These are phyloP conservation scores for Plagodis dolabraria DNA, from an alignment of 2,888 invertebrate genomes.

Conservation along the genomic window DNA sequence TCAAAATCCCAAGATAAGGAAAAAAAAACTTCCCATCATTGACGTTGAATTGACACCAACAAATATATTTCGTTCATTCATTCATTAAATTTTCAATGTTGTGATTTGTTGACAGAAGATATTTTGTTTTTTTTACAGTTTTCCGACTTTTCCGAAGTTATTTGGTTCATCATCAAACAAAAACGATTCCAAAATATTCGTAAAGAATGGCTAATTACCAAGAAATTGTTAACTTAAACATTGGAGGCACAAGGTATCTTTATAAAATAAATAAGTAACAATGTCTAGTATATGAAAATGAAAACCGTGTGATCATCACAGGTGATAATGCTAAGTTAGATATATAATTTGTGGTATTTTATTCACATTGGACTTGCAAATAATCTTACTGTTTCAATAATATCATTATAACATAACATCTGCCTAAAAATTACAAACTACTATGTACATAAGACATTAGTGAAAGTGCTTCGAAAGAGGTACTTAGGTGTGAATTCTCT, in stretches of 20 bases:
- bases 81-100: conserved; percentile 34
- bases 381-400: too few relatives aligned
- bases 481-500: not conserved
- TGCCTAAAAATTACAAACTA: too few relatives aligned
- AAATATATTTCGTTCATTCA: conserved; percentile 16
- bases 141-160: not conserved
- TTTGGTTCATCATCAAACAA: not conserved
- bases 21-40: conserved; percentile 1
- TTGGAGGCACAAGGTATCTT: conserved; percentile 95
- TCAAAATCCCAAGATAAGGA: too few relatives aligned
- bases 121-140: conserved; percentile 29
- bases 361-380: too few relatives aligned
- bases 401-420: too few relatives aligned
- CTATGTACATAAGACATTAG: too few relatives aligned
- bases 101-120: conserved; percentile 45
- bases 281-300: conserved; percentile 5
- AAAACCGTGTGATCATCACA: not conserved
- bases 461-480: too few relatives aligned
- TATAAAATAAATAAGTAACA: conserved; percentile 6
- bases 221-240: conserved; percentile 95
- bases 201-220: conserved; percentile 75
- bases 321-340: not conserved
- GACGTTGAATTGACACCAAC: conserved; percentile 20
- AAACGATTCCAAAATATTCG: conserved; percentile 1
- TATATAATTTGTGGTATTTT: too few relatives aligned